Conservation (phyloP, 1,140 invertebrate species). For the Bombus terrestris region DNA sequence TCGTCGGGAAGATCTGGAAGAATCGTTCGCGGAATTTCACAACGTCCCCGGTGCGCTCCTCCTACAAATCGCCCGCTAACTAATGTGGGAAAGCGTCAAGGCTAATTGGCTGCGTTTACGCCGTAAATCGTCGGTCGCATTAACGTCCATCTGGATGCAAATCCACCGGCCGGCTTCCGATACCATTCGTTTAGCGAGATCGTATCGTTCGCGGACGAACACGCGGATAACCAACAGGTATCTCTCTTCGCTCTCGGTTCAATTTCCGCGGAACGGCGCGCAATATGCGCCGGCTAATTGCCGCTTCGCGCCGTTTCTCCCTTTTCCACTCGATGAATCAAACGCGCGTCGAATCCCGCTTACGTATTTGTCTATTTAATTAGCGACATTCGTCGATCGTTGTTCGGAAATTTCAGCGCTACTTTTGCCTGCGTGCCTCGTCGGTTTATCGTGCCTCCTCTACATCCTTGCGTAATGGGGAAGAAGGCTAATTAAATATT, state of each 20-base stretch:
- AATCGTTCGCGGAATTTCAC: constrained; percentile 58
- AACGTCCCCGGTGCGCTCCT: constrained; percentile 23
- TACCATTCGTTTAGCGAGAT: constrained; percentile 29
- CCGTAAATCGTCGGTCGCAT: constrained; percentile 35
- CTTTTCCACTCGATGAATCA: neutral
- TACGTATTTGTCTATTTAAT: constrained; percentile 19
- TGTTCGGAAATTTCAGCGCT: neutral
- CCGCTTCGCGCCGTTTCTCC: neutral
- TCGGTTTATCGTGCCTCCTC: neutral
- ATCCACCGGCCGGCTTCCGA: constrained; percentile 32
- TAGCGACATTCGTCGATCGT: neutral
- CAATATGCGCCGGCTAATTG: constrained; percentile 4
- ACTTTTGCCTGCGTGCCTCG: neutral
- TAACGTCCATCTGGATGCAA: constrained; percentile 48
- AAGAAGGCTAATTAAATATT: constrained; percentile 32
- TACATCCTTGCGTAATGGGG: constrained; percentile 6
- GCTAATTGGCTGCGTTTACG: constrained; percentile 62
- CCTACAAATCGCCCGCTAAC: constrained; percentile 44
- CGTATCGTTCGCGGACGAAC: constrained; percentile 9
- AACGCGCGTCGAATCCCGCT: neutral
- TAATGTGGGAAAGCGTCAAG: constrained; percentile 70
- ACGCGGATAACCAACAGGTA: constrained; percentile 23
- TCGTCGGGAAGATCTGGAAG: constrained; percentile 28
- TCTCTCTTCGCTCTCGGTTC: neutral
- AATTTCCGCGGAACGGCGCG: constrained; percentile 18